A percentile compares a stretch with the other conserved stretches of the same genome.
Evolutionary conservation across 1,140 invertebrate genomes (phyloP).

Genomic region (Drosophila novamexicana): DNA sequence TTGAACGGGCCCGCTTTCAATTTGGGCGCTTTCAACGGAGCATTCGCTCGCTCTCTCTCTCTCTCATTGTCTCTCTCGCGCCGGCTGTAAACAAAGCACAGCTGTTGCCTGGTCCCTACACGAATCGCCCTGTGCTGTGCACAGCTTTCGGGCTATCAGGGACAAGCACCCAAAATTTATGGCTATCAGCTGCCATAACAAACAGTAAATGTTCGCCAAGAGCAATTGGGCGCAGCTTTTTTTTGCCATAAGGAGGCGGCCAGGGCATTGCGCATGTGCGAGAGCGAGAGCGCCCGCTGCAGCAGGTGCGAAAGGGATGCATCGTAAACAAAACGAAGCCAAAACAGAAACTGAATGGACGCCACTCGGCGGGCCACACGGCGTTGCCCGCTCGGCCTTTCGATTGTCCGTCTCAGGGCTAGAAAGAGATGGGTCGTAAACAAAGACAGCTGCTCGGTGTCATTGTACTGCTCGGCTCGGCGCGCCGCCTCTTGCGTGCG

Average conservation of each 20-base stretch:
- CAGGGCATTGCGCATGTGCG: constrained; percentile 36
- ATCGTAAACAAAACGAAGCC: constrained; percentile 76
- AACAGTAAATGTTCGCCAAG: constrained; percentile 9
- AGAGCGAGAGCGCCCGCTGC: constrained; percentile 16
- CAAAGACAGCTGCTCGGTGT: constrained; percentile 82
- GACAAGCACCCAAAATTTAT: constrained; percentile 29
- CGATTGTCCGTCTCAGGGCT: constrained; percentile 60
- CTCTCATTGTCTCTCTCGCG: constrained; percentile 1
- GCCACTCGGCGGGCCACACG: constrained; percentile 8
- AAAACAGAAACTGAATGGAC: constrained; percentile 27
- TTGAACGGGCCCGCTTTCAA: constrained; percentile 8
- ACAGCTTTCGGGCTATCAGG: constrained; percentile 34
- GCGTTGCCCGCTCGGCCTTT: constrained; percentile 1
- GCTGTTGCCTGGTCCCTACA: constrained; percentile 40
- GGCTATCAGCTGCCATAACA: constrained; percentile 15
- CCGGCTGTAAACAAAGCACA: constrained; percentile 72
- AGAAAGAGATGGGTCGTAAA: constrained; percentile 81
- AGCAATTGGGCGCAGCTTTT: constrained; percentile 5
- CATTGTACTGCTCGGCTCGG: constrained; percentile 64
- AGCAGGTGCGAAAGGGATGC: constrained; percentile 66
- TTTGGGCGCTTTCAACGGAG: constrained; percentile 15
- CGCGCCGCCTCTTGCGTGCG: constrained; percentile 15
- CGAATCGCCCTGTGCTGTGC: constrained; percentile 1
- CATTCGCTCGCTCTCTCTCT: background rate
- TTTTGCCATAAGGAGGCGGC: constrained; percentile 16